Conservation (phyloP, 1,140 invertebrate species). For the Leptinotarsa texana region DNA sequence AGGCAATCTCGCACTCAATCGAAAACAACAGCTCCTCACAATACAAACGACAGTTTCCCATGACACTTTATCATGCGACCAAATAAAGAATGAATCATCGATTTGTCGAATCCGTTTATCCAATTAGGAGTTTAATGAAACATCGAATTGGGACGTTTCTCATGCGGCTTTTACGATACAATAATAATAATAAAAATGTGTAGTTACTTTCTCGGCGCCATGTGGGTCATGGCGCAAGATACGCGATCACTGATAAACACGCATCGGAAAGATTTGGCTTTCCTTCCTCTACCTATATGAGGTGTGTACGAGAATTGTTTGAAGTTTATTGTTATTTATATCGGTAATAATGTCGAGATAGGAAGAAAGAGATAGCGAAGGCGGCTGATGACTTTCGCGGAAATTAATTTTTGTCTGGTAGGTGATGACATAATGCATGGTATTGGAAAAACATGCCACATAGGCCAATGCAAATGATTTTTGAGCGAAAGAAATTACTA, state of each 20-base stretch:
- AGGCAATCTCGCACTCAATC: too few relatives aligned
- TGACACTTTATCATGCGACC: not conserved
- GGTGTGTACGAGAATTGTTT: not conserved
- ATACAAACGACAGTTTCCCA: not conserved
- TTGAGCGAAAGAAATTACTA: too few relatives aligned
- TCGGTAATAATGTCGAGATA: not conserved
- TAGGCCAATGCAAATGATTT: too few relatives aligned
- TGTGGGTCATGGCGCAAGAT: constrained; percentile 1
- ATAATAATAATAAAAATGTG: constrained; percentile 7
- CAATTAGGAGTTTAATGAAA: not conserved
- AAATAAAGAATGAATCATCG: not conserved
- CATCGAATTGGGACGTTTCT: not conserved
- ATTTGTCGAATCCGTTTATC: not conserved
- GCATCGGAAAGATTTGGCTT: constrained; percentile 3
- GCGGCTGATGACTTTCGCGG: too few relatives aligned
- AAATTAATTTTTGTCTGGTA: too few relatives aligned
- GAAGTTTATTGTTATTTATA: constrained; percentile 1
- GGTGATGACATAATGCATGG: too few relatives aligned
- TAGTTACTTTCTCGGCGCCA: constrained; percentile 2
- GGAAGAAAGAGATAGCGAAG: too few relatives aligned
- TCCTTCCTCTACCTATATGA: not conserved
- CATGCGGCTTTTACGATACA: not conserved
- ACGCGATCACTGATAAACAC: not conserved
- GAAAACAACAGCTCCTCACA: too few relatives aligned
- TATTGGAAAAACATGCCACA: too few relatives aligned